Base-by-base conservation (phyloP, 2,888 invertebrate genomes). In the Embidobia sp. region DNA sequence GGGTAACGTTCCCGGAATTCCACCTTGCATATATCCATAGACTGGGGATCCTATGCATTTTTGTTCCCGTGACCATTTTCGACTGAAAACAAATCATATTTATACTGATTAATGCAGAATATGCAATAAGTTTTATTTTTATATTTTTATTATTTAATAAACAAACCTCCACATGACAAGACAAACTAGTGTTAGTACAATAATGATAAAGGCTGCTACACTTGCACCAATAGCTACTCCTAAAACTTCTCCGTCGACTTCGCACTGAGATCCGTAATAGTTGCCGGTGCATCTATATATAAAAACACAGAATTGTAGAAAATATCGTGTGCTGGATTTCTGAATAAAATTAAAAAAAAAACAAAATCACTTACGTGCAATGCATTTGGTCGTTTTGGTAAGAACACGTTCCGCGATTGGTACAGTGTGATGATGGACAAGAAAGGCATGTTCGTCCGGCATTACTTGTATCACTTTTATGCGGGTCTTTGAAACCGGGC, bases 221-320 rank as follows among this genome's bases (percentile, higher is more conserved):
- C 96, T 96, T 0, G 97, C 97, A 10, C 97, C 97, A 57, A 97
- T 95, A 0, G 97, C 96, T 16, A 97, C 97, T 0, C 96, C 97
- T 13, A 97, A 91, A 48, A 97, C 97, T 90, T 97, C 97, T 0
- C 97, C 97, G 87, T 97, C 97, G 55, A 97, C 93, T 88, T 97
- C 97, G 84, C 97, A 97, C 79, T 95, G 94, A 0, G 94, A 93
- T 0, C 97, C 97, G 88, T 97, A 97, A 89, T 96, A 97, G 78
- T 95, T 95, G 0, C 96, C 94, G n/a, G 93, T 91, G 83, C 97
- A 97, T 53, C 95, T 95, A 86, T 0, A 49, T n/a, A 13, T 19
- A 42, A 10, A 19, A n/a, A 51, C 8, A 33, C 5, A 37, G 15
- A 37, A n/a, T n/a, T n/a, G n/a, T n/a, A n/a, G n/a, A n/a, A n/a